Evolutionary conservation across 2,888 invertebrate genomes (phyloP), one percentile per base, ranked within the genome.

Genomic region (Auanema sp.): DNA sequence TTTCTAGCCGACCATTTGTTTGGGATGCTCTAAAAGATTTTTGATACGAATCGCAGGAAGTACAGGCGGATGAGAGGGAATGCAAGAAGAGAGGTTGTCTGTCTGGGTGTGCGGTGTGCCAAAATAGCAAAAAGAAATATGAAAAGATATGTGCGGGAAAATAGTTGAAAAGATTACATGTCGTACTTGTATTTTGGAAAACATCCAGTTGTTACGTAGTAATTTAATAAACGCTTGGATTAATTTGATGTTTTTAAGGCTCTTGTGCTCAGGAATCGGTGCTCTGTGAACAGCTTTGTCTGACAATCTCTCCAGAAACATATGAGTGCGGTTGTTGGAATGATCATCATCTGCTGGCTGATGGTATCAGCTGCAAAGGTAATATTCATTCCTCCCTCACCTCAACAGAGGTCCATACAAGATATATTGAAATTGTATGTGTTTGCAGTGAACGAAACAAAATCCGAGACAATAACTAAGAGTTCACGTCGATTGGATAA

Each of bases 281-380:
- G 58, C 68, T 71, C 42, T 74, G 74, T 55, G 69, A 71, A 53
- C 74, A 74, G 58, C 53, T 74, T n/a, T 74, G 74, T 44, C 57
- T 69, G 18, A 52, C 66, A 44, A 25, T 71, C n/a, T 63, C 67
- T 5, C 57, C 64, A 24, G 69, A 65, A n/a, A 64, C 76, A 1
- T 76, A 74, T 62, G 66, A 72, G 47, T 76, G 76, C 40, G 71
- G 68, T 10, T 76, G 76, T 58, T 76, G 71, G 71, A 70, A 69
- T 21, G 76, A 68, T 44, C 71, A 74, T 47, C 25, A 51, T 11
- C 63, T 76, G 2, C 65, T 63, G 21, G 64, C 65, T 21, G 74
- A 76, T 56, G 72, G 72, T 24, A 21, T 74, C 11, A 66, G 69
- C 8, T 76, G 76, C 60, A 66, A 58, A 62, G 40, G 71, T 69